These are phyloP conservation scores for Phyllotis vaccarum DNA, from an alignment of 2,797 vertebrate species.

Conservation along the genomic window DNA sequence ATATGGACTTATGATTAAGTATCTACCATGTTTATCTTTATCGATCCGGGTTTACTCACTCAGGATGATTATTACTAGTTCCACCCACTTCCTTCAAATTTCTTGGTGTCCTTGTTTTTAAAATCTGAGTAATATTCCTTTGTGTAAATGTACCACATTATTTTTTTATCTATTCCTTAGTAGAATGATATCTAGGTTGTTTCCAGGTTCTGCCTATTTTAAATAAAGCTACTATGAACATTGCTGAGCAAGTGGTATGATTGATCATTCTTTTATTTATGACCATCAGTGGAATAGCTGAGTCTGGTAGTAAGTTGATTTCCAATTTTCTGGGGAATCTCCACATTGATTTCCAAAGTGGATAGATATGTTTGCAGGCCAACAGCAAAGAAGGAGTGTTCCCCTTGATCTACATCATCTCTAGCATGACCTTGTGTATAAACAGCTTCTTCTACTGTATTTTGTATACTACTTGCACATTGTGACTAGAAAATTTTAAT, in stretches of 20 bases:
- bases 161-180: neutral
- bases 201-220: neutral
- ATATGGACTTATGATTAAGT: neutral
- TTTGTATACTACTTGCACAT: neutral
- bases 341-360: neutral
- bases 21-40: neutral
- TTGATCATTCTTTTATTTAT: neutral
- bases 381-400: neutral
- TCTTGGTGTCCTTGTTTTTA: neutral
- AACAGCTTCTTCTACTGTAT: neutral
- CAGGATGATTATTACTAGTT: neutral
- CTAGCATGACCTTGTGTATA: neutral
- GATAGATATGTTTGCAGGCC: neutral
- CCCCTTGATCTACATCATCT: neutral
- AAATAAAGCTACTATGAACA: neutral
- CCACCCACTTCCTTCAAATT: neutral
- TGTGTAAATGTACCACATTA: neutral
- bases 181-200: neutral
- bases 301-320: neutral
- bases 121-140: neutral
- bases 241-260: neutral
- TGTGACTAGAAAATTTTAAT: slow-evolving; percentile 2
- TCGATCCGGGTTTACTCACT: neutral
- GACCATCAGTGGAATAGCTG: neutral
- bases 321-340: neutral